A percentile compares a stretch with the other conserved stretches of the same genome.
Evolutionary conservation across 1,140 invertebrate species (phyloP).

Genomic region (Zaprionus davidi): DNA sequence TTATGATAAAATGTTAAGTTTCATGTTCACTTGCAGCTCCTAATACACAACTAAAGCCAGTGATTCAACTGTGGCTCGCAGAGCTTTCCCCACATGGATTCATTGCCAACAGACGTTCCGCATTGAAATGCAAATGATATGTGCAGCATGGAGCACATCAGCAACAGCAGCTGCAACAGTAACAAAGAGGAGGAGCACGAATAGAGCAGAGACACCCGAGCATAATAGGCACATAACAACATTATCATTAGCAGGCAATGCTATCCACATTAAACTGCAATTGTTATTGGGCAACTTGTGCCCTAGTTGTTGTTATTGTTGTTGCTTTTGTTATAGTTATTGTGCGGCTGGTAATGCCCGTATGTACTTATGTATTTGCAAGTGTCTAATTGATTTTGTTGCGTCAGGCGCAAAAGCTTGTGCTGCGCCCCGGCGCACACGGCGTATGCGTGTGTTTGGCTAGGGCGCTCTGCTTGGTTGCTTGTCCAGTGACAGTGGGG

Average conservation of each 20-base stretch:
- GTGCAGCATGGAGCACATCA: conserved; percentile 16
- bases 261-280: conserved; percentile 74
- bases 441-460: conserved; percentile 33
- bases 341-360: conserved; percentile 14
- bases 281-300: conserved; percentile 35
- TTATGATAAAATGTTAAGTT: conserved; percentile 4
- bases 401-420: conserved; percentile 33
- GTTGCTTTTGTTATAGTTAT: conserved; percentile 17
- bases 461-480: too few relatives aligned
- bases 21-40: background rate
- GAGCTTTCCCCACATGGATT: background rate
- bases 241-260: conserved; percentile 70
- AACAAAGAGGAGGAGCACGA: conserved; percentile 1
- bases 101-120: conserved; percentile 2
- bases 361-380: conserved; percentile 53
- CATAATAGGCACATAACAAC: conserved; percentile 78
- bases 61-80: background rate
- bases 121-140: conserved; percentile 70
- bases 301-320: conserved; percentile 27
- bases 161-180: background rate
- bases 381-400: conserved; percentile 78
- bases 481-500: conserved; percentile 2
- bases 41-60: background rate
- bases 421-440: conserved; percentile 15
- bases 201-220: conserved; percentile 31